Conservation (phyloP, 2,797 vertebrate species). For the Darevskia nairensis region DNA sequence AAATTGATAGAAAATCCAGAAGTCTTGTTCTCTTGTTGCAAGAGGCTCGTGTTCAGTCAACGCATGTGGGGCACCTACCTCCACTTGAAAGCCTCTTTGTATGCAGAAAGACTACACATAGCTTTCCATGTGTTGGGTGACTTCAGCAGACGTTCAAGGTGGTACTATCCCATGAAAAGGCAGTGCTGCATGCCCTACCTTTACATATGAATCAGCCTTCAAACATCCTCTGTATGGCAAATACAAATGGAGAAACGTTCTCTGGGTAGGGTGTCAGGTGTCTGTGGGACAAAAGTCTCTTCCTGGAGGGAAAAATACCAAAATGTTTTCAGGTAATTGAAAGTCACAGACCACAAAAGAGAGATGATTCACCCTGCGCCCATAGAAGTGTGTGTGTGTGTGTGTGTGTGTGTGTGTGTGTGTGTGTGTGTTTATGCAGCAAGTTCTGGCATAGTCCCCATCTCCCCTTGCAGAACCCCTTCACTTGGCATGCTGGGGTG, state of each 20-base stretch:
- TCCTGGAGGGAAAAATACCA: background rate
- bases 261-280: background rate
- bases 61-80: background rate
- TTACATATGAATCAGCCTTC: background rate
- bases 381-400: too few species aligned
- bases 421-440: background rate
- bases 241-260: background rate
- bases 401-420: background rate
- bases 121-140: background rate
- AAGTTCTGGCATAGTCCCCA: background rate
- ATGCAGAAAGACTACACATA: background rate
- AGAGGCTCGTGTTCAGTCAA: background rate
- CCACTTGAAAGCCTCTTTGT: background rate
- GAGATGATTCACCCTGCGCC: background rate
- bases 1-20: background rate
- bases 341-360: slow-evolving; percentile 4
- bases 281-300: background rate
- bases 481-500: background rate
- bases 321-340: background rate
- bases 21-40: background rate
- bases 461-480: background rate
- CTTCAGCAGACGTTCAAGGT: background rate
- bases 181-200: background rate
- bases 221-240: background rate
- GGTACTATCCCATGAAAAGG: background rate